These are phyloP conservation scores for Vulpes ferrilata DNA, from an alignment of 2,113 vertebrate species.

Conservation along the genomic window DNA sequence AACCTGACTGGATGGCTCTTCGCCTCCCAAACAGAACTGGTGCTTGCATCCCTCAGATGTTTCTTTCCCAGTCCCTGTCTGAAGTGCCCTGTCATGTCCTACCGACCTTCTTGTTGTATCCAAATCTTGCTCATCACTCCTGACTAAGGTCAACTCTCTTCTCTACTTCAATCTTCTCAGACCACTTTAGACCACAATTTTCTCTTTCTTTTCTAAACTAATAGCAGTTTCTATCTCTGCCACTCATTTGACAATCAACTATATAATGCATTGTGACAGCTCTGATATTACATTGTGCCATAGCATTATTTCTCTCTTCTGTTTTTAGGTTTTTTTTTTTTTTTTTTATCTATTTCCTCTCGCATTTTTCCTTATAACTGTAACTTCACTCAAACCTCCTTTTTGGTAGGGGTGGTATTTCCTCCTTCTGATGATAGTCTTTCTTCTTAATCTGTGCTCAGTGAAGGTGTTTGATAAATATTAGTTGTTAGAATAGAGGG, in stretches of 20 bases:
- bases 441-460: constrained; percentile 37
- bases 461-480: constrained; percentile 59
- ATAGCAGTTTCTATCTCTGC: constrained; percentile 81
- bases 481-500: constrained; percentile 53
- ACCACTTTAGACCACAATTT: constrained; percentile 67
- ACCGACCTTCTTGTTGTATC: neutral
- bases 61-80: neutral
- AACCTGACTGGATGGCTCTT: neutral
- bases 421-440: neutral
- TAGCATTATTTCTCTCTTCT: constrained; percentile 75
- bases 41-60: fast-evolving
- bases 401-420: neutral
- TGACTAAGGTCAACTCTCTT: constrained; percentile 60
- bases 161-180: constrained; percentile 60
- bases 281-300: constrained; percentile 79
- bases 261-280: constrained; percentile 83
- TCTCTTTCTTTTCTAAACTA: constrained; percentile 76
- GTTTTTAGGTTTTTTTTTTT: constrained; percentile 55
- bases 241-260: constrained; percentile 83
- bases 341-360: constrained; percentile 58
- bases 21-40: neutral
- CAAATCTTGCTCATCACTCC: neutral
- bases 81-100: neutral
- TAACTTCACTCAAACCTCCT: constrained; percentile 60
- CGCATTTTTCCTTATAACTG: constrained; percentile 73